phyloP scores from a whole-genome alignment of 2,888 invertebrate genomes.

The Polyploca ridens region DNA sequence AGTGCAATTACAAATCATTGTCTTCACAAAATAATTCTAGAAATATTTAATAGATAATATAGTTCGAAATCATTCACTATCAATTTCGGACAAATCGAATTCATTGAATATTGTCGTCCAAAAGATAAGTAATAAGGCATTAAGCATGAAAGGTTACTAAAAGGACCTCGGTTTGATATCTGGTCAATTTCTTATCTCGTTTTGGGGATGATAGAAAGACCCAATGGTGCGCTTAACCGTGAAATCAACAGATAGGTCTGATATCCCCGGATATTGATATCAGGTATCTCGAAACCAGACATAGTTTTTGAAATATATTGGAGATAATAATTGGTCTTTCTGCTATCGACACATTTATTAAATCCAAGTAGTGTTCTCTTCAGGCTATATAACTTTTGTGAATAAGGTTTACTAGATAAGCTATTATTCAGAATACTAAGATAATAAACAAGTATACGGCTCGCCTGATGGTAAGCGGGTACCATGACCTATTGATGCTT shows the following conservation, averaged over 20 bases:
- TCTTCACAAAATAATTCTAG: no score
- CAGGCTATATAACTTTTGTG: neutral
- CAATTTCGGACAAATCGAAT: slow-evolving; percentile 20
- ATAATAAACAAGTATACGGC: no score
- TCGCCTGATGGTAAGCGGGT: no score
- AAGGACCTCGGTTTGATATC: slow-evolving; percentile 65
- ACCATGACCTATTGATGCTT: no score
- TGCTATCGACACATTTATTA: slow-evolving; percentile 46
- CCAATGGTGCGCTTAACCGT: slow-evolving; percentile 80
- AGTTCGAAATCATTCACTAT: slow-evolving; percentile 11
- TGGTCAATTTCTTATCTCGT: slow-evolving; percentile 78
- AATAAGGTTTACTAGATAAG: no score
- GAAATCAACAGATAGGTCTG: slow-evolving; percentile 77
- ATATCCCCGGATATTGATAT: slow-evolving; percentile 77
- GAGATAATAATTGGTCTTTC: slow-evolving; percentile 51
- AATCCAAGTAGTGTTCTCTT: slow-evolving; percentile 10
- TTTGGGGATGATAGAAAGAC: slow-evolving; percentile 66
- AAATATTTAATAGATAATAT: no score
- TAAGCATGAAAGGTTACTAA: slow-evolving; percentile 44
- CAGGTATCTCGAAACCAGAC: slow-evolving; percentile 69
- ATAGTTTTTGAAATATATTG: slow-evolving; percentile 71
- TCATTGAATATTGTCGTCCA: slow-evolving; percentile 27
- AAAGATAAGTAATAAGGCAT: slow-evolving; percentile 46
- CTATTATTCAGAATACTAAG: no score
- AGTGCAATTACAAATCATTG: no score